Conservation (phyloP, 2,113 vertebrate species). For the Reinhardtius hippoglossoides region DNA sequence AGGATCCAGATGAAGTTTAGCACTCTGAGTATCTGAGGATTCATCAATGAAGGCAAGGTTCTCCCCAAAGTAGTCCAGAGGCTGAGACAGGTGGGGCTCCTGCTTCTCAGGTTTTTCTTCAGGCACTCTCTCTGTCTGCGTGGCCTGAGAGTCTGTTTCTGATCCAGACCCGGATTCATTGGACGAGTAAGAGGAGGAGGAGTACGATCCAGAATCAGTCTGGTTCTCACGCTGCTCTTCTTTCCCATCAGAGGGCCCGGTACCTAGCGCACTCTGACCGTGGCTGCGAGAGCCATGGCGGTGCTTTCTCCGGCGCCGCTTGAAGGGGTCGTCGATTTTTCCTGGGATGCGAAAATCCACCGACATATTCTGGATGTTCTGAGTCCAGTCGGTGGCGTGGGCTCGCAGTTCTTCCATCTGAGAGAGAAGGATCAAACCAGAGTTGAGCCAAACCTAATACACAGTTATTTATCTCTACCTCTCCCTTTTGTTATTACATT, state of each 20-base stretch:
- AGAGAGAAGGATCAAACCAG: conserved; percentile 15
- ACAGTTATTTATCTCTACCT: too few relatives aligned
- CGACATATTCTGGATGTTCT: conserved; percentile 86
- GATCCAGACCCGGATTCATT: conserved; percentile 76
- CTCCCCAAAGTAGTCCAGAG: conserved; percentile 89
- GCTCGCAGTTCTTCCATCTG: conserved; percentile 92
- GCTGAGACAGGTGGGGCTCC: conserved; percentile 71
- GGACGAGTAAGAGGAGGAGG: conserved; percentile 76
- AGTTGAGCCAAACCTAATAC: too few relatives aligned
- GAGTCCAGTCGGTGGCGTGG: conserved; percentile 90
- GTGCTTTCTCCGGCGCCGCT: conserved; percentile 66
- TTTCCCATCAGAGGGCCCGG: conserved; percentile 41
- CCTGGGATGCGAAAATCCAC: conserved; percentile 86
- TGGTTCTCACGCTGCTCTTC: conserved; percentile 38
- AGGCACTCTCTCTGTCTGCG: conserved; percentile 77
- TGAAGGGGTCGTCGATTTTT: conserved; percentile 82
- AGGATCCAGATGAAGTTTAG: conserved; percentile 77
- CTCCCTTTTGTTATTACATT: too few relatives aligned
- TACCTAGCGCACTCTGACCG: conserved; percentile 45
- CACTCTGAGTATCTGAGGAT: conserved; percentile 89
- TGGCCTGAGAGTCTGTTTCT: conserved; percentile 76
- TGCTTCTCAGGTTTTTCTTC: conserved; percentile 56
- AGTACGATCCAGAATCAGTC: conserved; percentile 72
- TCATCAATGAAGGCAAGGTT: conserved; percentile 92
- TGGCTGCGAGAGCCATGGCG: conserved; percentile 68